Conservation (phyloP, 2,797 vertebrate genomes). For the Anas georgica region DNA sequence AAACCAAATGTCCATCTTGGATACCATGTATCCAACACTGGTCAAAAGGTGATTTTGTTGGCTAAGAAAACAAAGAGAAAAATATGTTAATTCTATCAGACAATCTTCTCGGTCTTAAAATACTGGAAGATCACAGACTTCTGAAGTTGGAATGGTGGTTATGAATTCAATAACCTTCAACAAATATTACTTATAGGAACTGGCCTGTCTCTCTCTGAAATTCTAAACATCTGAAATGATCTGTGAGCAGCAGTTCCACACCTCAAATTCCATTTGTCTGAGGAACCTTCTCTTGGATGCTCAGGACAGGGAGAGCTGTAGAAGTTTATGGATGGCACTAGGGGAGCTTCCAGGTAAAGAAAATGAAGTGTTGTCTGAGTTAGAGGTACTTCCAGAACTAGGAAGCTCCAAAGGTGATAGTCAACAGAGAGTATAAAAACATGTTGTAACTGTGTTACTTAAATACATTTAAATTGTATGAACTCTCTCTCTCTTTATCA, state of each 20-base stretch:
- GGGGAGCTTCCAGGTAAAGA: neutral
- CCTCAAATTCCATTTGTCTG: neutral
- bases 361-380: neutral
- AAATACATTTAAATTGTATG: neutral
- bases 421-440: neutral
- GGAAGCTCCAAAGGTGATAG: neutral
- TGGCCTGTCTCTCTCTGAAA: neutral
- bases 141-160: neutral
- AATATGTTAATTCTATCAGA: neutral
- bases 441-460: neutral
- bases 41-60: neutral
- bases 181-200: fast-evolving
- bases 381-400: neutral
- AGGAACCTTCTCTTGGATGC: neutral
- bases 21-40: neutral
- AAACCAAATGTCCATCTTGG: neutral
- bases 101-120: neutral
- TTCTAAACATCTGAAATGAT: neutral
- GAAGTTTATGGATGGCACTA: neutral
- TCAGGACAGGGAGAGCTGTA: neutral
- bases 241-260: neutral
- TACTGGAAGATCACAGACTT: neutral
- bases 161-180: neutral
- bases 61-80: neutral
- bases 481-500: neutral